phyloP scores from a whole-genome alignment of 2,113 vertebrate genomes.

The Forbesichthys agassizii region DNA sequence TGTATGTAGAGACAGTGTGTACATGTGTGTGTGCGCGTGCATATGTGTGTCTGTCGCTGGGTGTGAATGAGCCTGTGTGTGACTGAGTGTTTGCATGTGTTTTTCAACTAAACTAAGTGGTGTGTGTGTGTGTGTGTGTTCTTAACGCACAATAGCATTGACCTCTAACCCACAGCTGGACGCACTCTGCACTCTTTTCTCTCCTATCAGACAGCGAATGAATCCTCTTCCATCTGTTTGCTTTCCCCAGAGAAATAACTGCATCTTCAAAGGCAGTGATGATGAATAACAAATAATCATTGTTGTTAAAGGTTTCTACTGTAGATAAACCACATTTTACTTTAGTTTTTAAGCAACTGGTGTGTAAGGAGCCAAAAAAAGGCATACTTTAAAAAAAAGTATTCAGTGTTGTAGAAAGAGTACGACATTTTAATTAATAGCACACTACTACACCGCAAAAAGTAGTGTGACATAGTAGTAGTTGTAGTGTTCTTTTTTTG shows the following conservation, averaged over 20 bases:
- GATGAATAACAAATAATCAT: not conserved
- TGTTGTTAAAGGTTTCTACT: too few species aligned
- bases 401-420: not conserved
- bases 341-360: too few species aligned
- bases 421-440: not conserved
- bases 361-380: not conserved
- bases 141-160: slow-evolving; percentile 56
- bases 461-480: not conserved
- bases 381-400: not conserved
- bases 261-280: not conserved
- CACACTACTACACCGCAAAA: not conserved
- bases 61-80: not conserved
- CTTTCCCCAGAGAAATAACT: slow-evolving; percentile 56
- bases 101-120: not conserved
- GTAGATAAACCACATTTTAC: too few species aligned
- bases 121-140: slow-evolving; percentile 16
- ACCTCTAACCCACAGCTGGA: slow-evolving; percentile 70
- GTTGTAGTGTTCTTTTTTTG: slow-evolving; percentile 1
- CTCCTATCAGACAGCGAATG: slow-evolving; percentile 33
- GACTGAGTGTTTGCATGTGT: not conserved
- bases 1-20: slow-evolving; percentile 87
- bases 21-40: slow-evolving; percentile 34
- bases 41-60: not conserved
- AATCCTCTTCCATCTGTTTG: slow-evolving; percentile 47
- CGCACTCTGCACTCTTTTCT: slow-evolving; percentile 34